A percentile compares a stretch with the other conserved stretches of the same genome.
phyloP scores from a whole-genome alignment of 1,140 invertebrate genomes.

The Lordiphosa stackelbergi region DNA sequence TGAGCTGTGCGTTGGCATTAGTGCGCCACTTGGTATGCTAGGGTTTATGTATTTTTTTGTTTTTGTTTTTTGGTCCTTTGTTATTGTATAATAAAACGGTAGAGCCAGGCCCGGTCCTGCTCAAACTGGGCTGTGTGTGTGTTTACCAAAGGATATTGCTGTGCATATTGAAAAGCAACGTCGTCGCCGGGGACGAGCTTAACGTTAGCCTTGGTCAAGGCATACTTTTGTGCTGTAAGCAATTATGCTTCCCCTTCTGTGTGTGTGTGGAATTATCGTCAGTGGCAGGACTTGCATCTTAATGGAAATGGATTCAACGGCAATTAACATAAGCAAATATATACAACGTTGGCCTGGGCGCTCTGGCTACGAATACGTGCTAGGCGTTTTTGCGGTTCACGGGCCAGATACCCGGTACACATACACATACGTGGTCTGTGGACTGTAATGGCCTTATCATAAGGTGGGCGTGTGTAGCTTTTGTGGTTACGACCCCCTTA shows the following conservation, averaged over 20 bases:
- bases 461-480: slow-evolving; percentile 65
- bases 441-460: slow-evolving; percentile 70
- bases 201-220: slow-evolving; percentile 64
- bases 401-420: slow-evolving; percentile 41
- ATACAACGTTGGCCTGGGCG: slow-evolving; percentile 58
- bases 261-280: slow-evolving; percentile 67
- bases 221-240: slow-evolving; percentile 61
- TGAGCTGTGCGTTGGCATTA: slow-evolving; percentile 40
- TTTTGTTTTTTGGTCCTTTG: slow-evolving; percentile 27
- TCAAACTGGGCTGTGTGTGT: slow-evolving; percentile 22
- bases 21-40: slow-evolving; percentile 62
- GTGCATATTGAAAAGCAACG: slow-evolving; percentile 73
- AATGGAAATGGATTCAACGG: slow-evolving; percentile 77
- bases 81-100: slow-evolving; percentile 72
- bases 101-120: slow-evolving; percentile 13
- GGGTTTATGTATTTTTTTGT: slow-evolving; percentile 11
- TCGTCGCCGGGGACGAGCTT: slow-evolving; percentile 47
- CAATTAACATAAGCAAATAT: slow-evolving; percentile 77
- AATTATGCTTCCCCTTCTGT: slow-evolving; percentile 52
- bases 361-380: slow-evolving; percentile 48
- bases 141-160: slow-evolving; percentile 74
- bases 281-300: slow-evolving; percentile 73
- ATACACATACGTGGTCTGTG: slow-evolving; percentile 53
- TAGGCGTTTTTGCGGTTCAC: slow-evolving; percentile 61
- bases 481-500: slow-evolving; percentile 14